A percentile compares a stretch with the other conserved stretches of the same genome.
Evolutionary conservation across 2,888 invertebrate genomes (phyloP).

Genomic region (Steinernema carpocapsae): DNA sequence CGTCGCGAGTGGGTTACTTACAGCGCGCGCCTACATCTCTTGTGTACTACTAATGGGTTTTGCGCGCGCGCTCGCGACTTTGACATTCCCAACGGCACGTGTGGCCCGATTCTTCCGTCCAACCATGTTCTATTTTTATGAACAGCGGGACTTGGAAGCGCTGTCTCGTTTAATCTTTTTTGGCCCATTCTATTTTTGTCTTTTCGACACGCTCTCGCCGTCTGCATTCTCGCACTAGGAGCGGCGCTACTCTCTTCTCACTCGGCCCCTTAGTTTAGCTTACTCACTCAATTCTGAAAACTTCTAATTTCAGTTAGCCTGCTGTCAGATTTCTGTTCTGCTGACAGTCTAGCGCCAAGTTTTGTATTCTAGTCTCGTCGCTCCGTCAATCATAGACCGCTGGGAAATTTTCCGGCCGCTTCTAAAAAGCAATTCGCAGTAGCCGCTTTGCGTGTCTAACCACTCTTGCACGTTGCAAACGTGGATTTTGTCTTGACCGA

Average conservation of each 20-base stretch:
- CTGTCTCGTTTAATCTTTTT: conserved; percentile 21
- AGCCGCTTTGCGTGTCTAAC: background rate
- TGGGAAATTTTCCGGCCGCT: background rate
- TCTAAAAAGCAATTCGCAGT: background rate
- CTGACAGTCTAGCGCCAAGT: conserved; percentile 3
- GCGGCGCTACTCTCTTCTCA: background rate
- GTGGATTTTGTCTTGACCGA: too few relatives aligned
- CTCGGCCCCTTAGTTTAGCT: conserved; percentile 24
- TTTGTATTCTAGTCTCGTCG: background rate
- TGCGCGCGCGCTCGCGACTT: background rate
- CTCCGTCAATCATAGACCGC: background rate
- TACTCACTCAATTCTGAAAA: background rate
- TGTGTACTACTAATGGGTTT: conserved; percentile 32
- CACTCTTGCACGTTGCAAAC: too few relatives aligned
- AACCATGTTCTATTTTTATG: conserved; percentile 30
- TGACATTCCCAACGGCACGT: conserved; percentile 5
- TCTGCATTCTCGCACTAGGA: conserved; percentile 2
- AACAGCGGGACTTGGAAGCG: conserved; percentile 1
- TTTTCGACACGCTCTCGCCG: conserved; percentile 10
- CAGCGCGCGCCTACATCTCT: conserved; percentile 25
- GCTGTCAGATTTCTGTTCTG: background rate
- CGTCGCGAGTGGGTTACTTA: conserved; percentile 12
- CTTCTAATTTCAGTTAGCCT: conserved; percentile 1
- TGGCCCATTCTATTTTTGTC: conserved; percentile 32
- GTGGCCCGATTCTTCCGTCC: conserved; percentile 13